Percentiles rank a stretch among this genome's conserved stretches.
Evolutionary conservation across 2,888 invertebrate genomes (phyloP).

Genomic region (Spodoptera littoralis): DNA sequence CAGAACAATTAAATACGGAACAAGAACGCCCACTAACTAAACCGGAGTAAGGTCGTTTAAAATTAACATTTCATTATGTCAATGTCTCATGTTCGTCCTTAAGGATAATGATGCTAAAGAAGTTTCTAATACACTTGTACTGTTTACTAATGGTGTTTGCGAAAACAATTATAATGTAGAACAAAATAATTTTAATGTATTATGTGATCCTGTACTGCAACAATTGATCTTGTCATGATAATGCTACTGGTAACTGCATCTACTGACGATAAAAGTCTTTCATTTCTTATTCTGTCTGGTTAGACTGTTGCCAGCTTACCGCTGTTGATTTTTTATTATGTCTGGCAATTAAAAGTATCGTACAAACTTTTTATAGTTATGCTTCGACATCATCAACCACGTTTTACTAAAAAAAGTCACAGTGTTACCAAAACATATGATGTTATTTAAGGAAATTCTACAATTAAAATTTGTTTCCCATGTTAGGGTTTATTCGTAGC

Average conservation of each 20-base stretch:
- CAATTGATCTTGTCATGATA: neutral
- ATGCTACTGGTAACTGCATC: constrained; percentile 9
- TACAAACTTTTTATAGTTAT: neutral
- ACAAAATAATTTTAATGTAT: neutral
- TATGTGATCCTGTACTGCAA: neutral
- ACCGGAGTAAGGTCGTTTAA: constrained; percentile 76
- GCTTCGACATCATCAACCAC: neutral
- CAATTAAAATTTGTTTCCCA: constrained; percentile 15
- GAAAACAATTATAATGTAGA: neutral
- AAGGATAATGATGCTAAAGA: constrained; percentile 32
- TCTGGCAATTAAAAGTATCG: constrained; percentile 24
- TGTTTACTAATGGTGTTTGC: neutral
- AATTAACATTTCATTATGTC: constrained; percentile 73
- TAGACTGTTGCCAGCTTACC: constrained; percentile 3
- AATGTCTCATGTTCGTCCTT: constrained; percentile 54
- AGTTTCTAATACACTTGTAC: constrained; percentile 2
- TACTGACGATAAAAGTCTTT: neutral
- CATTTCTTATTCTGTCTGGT: constrained; percentile 40
- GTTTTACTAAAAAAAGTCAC: neutral
- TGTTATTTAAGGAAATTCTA: neutral
- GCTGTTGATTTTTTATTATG: constrained; percentile 21
- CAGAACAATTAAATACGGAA: constrained; percentile 66
- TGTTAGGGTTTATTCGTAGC: constrained; percentile 30
- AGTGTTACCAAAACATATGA: too few relatives aligned
- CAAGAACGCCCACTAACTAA: constrained; percentile 73